phyloP scores from a whole-genome alignment of 2,888 invertebrate genomes.

The Eudiplozoon nipponicum region DNA sequence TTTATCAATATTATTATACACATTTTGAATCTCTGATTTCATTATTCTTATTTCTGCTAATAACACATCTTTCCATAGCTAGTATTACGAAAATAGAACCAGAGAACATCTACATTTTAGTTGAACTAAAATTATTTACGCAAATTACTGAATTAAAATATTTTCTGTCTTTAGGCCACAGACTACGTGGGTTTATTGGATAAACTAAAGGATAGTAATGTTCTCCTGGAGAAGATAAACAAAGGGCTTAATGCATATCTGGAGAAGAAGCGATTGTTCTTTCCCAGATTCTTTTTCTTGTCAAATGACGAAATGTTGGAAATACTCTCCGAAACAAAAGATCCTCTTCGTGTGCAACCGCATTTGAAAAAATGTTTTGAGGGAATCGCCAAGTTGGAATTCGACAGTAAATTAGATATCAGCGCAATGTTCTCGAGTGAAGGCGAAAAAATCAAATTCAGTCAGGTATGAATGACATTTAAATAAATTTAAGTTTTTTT shows the following conservation, averaged over 20 bases:
- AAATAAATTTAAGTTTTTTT: too few species aligned
- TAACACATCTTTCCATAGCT: too few species aligned
- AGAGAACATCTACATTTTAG: too few species aligned
- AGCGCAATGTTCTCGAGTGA: slow-evolving; percentile 50
- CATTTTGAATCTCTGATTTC: too few species aligned
- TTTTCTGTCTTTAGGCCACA: too few species aligned
- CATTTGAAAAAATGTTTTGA: slow-evolving; percentile 29
- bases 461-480: slow-evolving; percentile 8
- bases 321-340: slow-evolving; percentile 28
- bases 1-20: too few species aligned
- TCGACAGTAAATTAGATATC: slow-evolving; percentile 55
- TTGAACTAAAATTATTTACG: too few species aligned
- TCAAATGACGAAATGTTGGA: slow-evolving; percentile 29
- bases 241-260: slow-evolving; percentile 28
- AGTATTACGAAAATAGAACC: too few species aligned
- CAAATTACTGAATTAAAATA: too few species aligned
- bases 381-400: slow-evolving; percentile 52
- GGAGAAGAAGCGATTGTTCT: slow-evolving; percentile 28
- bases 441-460: slow-evolving; percentile 39
- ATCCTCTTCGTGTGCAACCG: slow-evolving; percentile 27
- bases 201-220: slow-evolving; percentile 25
- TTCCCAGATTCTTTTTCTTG: slow-evolving; percentile 28
- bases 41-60: too few species aligned
- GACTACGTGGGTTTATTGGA: too few species aligned
- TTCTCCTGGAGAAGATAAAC: slow-evolving; percentile 26